Conservation (phyloP, 2,888 invertebrate species). For the Teleiodes luculella region DNA sequence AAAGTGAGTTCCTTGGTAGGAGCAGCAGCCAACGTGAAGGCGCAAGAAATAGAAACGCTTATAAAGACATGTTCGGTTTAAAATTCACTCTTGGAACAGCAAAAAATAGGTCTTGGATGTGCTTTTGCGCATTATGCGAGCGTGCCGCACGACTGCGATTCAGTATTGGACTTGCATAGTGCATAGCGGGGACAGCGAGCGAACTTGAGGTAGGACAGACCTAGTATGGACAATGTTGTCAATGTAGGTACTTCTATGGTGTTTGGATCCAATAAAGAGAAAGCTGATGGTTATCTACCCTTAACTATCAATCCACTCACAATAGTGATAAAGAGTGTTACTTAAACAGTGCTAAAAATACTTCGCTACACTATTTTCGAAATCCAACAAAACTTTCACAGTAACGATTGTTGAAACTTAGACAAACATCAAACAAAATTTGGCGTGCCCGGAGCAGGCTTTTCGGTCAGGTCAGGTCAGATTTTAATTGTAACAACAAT, state of each 20-base stretch:
- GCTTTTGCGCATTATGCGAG: constrained; percentile 68
- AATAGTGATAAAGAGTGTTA: too few species aligned
- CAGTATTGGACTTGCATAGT: constrained; percentile 1
- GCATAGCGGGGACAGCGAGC: constrained; percentile 9
- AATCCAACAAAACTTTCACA: too few species aligned
- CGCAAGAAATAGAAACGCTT: constrained; percentile 57
- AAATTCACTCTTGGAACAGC: constrained; percentile 64
- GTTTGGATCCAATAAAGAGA: too few species aligned
- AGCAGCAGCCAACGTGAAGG: constrained; percentile 34
- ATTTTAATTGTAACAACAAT: too few species aligned
- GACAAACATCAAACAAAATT: too few species aligned
- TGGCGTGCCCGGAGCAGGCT: too few species aligned
- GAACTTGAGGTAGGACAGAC: neutral
- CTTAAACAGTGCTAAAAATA: too few species aligned
- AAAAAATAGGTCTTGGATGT: constrained; percentile 70
- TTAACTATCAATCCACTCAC: too few species aligned
- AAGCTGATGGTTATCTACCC: too few species aligned
- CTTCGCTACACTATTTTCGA: too few species aligned
- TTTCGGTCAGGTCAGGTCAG: too few species aligned
- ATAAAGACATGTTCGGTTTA: constrained; percentile 71
- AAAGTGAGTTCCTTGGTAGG: constrained; percentile 35
- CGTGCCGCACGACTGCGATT: constrained; percentile 66
- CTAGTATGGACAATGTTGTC: constrained; percentile 15
- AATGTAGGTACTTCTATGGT: neutral
- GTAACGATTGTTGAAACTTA: too few species aligned